Evolutionary conservation across 2,113 vertebrate genomes (phyloP).

Genomic region (Strix uralensis): DNA sequence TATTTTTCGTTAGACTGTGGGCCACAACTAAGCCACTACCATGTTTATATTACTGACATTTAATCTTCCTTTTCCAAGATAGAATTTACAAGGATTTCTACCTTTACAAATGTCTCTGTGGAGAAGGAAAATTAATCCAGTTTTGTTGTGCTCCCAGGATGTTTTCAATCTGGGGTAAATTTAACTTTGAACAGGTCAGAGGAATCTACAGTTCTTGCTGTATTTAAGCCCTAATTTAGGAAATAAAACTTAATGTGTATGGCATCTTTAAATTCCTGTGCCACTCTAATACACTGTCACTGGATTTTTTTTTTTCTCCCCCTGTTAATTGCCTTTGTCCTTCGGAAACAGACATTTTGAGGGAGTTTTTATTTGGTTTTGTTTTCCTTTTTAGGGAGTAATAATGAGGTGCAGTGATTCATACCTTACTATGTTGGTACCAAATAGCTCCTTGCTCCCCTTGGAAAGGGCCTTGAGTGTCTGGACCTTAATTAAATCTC

Average conservation of each 20-base stretch:
- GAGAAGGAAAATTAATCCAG: background rate
- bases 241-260: background rate
- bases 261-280: conserved; percentile 10
- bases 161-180: background rate
- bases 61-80: background rate
- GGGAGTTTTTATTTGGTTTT: background rate
- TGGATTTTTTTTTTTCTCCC: background rate
- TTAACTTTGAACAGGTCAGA: background rate
- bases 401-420: background rate
- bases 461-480: background rate
- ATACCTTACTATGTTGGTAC: background rate
- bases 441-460: background rate
- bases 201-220: background rate
- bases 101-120: background rate
- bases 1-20: background rate
- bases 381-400: background rate
- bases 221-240: background rate
- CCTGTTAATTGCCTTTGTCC: conserved; percentile 52
- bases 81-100: background rate
- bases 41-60: background rate
- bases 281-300: background rate
- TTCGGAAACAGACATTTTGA: background rate
- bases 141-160: background rate
- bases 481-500: background rate
- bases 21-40: background rate